These are phyloP conservation scores for Rhagium mordax DNA, from an alignment of 2,888 invertebrate species.

Conservation along the genomic window DNA sequence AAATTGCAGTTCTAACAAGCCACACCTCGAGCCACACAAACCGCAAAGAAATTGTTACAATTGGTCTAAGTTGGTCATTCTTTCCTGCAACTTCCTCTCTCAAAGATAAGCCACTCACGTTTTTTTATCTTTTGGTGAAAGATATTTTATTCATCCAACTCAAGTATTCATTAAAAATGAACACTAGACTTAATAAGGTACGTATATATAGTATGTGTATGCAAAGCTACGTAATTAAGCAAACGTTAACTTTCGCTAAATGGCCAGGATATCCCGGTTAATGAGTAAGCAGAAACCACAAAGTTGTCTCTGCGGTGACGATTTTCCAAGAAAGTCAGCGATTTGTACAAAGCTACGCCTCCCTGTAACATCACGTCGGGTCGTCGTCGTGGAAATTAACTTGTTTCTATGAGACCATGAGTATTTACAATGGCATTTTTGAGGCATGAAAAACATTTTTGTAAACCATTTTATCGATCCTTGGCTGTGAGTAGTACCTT, in stretches of 20 bases:
- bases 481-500: too few species aligned
- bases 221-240: background rate
- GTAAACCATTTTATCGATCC: too few species aligned
- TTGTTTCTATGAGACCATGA: background rate
- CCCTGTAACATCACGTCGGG: background rate
- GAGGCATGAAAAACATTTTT: background rate
- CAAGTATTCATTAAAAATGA: background rate
- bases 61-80: too few species aligned
- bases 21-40: too few species aligned
- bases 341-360: constrained; percentile 7
- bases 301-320: constrained; percentile 9
- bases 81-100: too few species aligned
- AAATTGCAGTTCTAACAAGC: too few species aligned
- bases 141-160: background rate
- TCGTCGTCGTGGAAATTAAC: background rate
- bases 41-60: too few species aligned
- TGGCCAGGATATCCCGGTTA: constrained; percentile 21
- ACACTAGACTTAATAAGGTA: background rate
- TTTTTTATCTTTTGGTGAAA: background rate
- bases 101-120: too few species aligned
- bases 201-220: background rate
- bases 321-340: constrained; percentile 20
- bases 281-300: constrained; percentile 28
- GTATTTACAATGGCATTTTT: background rate
- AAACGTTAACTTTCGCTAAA: constrained; percentile 4